phyloP scores from a whole-genome alignment of 2,113 vertebrate genomes.

The Gobio gobio region DNA sequence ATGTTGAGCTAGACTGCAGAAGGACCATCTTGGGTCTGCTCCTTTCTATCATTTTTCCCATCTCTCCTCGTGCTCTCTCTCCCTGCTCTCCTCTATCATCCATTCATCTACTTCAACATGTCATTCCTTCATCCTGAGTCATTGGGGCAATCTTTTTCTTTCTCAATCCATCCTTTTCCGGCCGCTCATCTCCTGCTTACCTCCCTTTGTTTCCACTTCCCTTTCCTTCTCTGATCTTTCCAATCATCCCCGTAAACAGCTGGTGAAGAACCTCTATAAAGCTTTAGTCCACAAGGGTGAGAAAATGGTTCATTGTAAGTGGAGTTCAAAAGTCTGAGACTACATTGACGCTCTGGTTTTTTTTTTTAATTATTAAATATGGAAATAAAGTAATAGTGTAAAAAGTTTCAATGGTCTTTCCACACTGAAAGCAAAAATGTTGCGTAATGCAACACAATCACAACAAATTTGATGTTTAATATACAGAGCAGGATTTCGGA shows the following conservation, averaged over 20 bases:
- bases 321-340: neutral
- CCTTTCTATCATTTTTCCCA: slow-evolving; percentile 41
- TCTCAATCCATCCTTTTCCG: slow-evolving; percentile 39
- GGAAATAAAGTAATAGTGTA: too few species aligned
- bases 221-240: slow-evolving; percentile 47
- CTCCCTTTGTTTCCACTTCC: slow-evolving; percentile 27
- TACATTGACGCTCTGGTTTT: neutral
- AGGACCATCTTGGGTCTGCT: slow-evolving; percentile 35
- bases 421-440: neutral
- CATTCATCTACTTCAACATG: slow-evolving; percentile 47
- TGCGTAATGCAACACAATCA: neutral
- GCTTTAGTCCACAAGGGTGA: neutral
- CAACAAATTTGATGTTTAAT: neutral
- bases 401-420: neutral
- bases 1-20: slow-evolving; percentile 19
- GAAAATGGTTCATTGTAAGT: neutral
- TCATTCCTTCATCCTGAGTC: slow-evolving; percentile 44
- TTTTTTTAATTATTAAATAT: too few species aligned
- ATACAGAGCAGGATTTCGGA: neutral
- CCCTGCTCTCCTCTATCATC: slow-evolving; percentile 39
- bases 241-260: slow-evolving; percentile 66
- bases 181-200: neutral
- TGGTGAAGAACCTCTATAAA: slow-evolving; percentile 28
- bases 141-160: slow-evolving; percentile 39
- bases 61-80: slow-evolving; percentile 18